Percentiles rank a stretch among this genome's conserved stretches.
These are phyloP conservation scores for Australoheros scitulus DNA, from an alignment of 2,113 vertebrate genomes.

Conservation along the genomic window DNA sequence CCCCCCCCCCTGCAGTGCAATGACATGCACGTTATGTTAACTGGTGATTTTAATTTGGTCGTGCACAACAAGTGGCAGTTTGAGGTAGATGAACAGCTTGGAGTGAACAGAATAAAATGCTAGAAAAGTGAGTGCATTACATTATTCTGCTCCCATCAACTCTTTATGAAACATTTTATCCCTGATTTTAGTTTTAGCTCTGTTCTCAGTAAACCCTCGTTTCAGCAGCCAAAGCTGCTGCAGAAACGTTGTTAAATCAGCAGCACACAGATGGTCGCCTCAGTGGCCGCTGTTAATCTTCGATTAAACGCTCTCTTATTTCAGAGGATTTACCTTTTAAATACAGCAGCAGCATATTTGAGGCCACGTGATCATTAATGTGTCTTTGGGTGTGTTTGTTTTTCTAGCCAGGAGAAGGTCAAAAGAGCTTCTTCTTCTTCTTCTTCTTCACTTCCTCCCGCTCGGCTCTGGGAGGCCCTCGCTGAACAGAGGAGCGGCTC, in stretches of 20 bases:
- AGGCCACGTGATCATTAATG: constrained; percentile 34
- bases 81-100: background rate
- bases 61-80: rapidly evolving
- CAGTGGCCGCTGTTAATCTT: constrained; percentile 42
- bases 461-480: constrained; percentile 27
- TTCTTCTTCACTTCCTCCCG: background rate
- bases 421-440: constrained; percentile 6
- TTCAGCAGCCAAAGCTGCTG: background rate
- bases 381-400: constrained; percentile 46
- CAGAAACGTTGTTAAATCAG: background rate
- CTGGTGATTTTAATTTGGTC: background rate
- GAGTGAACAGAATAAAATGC: too few species aligned
- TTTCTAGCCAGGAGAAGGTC: constrained; percentile 44
- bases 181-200: background rate
- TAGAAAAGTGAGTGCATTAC: background rate
- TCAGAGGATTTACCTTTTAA: constrained; percentile 52
- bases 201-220: background rate
- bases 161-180: background rate
- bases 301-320: constrained; percentile 48
- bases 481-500: constrained; percentile 30
- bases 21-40: rapidly evolving
- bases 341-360: constrained; percentile 20
- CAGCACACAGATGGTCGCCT: constrained; percentile 28
- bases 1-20: background rate
- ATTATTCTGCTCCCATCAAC: background rate